phyloP scores from a whole-genome alignment of 2,797 vertebrate genomes.

The Neosilurus hyrtlii region DNA sequence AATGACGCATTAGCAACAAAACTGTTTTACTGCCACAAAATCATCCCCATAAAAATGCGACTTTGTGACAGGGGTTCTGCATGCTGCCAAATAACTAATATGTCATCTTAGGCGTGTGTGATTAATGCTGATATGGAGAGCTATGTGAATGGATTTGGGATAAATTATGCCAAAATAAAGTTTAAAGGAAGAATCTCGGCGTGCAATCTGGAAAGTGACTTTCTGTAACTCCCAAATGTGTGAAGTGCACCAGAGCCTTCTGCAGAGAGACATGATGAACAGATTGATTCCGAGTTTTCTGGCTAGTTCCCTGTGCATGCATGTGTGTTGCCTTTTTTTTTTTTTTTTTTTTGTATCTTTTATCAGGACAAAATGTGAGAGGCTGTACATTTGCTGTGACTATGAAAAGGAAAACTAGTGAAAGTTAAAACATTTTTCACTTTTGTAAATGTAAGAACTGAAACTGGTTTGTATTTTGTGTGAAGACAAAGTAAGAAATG shows the following conservation, averaged over 20 bases:
- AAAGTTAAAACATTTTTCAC: neutral
- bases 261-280: conserved; percentile 41
- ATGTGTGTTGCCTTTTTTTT: neutral
- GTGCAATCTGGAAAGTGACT: conserved; percentile 34
- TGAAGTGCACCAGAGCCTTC: conserved; percentile 38
- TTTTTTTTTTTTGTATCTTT: neutral
- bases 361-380: neutral
- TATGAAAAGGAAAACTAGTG: neutral
- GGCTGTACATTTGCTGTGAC: neutral
- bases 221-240: conserved; percentile 31
- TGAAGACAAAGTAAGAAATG: neutral
- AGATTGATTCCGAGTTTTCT: conserved; percentile 55
- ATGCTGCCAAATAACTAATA: conserved; percentile 33
- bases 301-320: conserved; percentile 24
- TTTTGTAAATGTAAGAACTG: neutral
- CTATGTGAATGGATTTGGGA: conserved; percentile 26
- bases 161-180: conserved; percentile 15
- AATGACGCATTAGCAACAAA: conserved; percentile 26
- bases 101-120: conserved; percentile 22
- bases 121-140: conserved; percentile 18
- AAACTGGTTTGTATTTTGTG: neutral
- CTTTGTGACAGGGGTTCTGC: conserved; percentile 19
- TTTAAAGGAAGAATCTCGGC: conserved; percentile 19
- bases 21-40: conserved; percentile 28
- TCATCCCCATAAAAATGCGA: conserved; percentile 14